These are phyloP conservation scores for Sminthurinus aureus DNA, from an alignment of 2,888 invertebrate genomes.

Conservation along the genomic window DNA sequence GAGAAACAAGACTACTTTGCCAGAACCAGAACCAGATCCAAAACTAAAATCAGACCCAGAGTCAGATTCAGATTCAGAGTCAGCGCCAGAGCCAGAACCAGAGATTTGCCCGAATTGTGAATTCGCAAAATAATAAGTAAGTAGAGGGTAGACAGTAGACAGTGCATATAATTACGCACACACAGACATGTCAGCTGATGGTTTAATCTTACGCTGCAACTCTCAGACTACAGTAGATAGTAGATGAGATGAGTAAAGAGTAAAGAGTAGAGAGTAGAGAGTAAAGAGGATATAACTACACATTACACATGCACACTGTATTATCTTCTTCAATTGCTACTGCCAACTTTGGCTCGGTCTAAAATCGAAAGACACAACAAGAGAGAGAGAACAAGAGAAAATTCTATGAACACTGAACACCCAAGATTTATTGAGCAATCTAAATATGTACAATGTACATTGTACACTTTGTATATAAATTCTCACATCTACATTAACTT, in stretches of 20 bases:
- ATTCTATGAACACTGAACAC: not conserved
- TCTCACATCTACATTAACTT: not conserved
- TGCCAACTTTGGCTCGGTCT: constrained; percentile 17
- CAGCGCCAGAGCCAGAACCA: too few species aligned
- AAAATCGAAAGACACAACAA: not conserved
- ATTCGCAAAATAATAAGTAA: too few species aligned
- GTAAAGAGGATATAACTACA: too few species aligned
- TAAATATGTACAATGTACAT: constrained; percentile 13
- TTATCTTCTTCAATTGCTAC: constrained; percentile 25
- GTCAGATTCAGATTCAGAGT: too few species aligned
- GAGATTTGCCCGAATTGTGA: too few species aligned
- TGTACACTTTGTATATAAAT: not conserved
- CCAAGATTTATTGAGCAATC: constrained; percentile 22
- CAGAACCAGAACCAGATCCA: too few species aligned
- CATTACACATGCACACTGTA: not conserved
- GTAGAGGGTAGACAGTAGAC: too few species aligned
- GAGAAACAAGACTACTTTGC: too few species aligned
- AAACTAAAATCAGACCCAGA: too few species aligned
- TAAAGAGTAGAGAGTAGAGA: too few species aligned
- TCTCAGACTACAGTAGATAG: not conserved
- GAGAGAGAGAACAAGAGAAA: too few species aligned
- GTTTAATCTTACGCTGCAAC: not conserved
- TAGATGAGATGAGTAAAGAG: too few species aligned
- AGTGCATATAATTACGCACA: not conserved
- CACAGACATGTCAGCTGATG: not conserved